Percentiles rank a stretch among this genome's conserved stretches.
Conservation (phyloP, 1,140 invertebrate genomes). For the Papilio dardanus region DNA sequence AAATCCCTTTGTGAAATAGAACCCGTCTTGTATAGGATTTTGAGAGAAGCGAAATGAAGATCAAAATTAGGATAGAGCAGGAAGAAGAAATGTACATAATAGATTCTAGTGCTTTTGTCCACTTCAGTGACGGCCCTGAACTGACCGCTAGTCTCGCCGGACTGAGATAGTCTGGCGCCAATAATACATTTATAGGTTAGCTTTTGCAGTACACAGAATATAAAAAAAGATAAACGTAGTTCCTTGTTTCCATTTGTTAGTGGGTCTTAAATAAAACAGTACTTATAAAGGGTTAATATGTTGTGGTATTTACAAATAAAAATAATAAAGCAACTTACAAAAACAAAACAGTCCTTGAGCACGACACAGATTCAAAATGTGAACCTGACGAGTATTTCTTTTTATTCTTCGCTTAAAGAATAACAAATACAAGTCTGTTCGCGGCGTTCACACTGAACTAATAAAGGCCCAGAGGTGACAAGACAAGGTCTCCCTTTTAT, state of each 20-base stretch:
- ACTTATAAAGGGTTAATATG: not conserved
- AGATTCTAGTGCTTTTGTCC: not conserved
- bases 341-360: constrained; percentile 5
- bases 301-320: not conserved
- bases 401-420: not conserved
- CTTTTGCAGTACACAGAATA: not conserved
- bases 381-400: not conserved
- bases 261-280: not conserved
- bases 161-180: not conserved
- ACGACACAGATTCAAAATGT: not conserved
- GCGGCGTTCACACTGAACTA: not conserved
- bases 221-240: not conserved
- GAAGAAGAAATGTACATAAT: not conserved
- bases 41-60: not conserved
- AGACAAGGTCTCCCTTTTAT: constrained; percentile 32
- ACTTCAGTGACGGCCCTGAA: not conserved
- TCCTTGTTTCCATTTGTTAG: not conserved
- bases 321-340: not conserved
- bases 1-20: too few species aligned
- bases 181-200: not conserved
- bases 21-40: too few species aligned
- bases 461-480: not conserved
- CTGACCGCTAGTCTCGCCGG: not conserved
- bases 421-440: constrained; percentile 8
- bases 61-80: not conserved